Evolutionary conservation across 2,888 invertebrate species (phyloP).

Genomic region (Syrista parreyssii): DNA sequence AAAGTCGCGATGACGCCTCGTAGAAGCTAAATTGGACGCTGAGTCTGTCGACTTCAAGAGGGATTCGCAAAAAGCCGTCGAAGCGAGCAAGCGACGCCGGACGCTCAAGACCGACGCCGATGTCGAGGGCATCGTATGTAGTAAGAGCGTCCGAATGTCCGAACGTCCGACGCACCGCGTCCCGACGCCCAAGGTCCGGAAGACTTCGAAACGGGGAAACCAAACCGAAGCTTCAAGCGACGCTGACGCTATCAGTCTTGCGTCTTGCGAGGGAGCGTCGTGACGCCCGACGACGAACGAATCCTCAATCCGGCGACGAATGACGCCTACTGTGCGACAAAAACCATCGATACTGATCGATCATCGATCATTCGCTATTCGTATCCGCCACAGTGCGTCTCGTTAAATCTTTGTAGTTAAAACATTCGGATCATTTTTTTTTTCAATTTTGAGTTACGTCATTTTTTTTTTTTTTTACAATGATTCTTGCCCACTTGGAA

Average conservation of each 20-base stretch:
- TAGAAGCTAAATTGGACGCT: slow-evolving; percentile 3
- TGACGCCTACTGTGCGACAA: slow-evolving; percentile 12
- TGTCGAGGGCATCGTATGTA: background rate
- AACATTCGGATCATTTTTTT: background rate
- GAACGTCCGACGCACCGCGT: background rate
- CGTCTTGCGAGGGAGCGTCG: slow-evolving; percentile 49
- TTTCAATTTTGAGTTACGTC: background rate
- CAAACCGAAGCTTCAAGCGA: background rate
- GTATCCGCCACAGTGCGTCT: background rate
- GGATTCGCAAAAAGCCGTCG: background rate
- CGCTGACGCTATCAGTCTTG: slow-evolving; percentile 44
- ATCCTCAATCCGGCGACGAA: slow-evolving; percentile 11
- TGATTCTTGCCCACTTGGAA: background rate
- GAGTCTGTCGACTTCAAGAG: background rate
- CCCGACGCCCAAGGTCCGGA: slow-evolving; percentile 12
- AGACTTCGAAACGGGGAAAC: background rate
- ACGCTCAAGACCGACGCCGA: background rate
- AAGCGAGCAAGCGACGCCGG: background rate
- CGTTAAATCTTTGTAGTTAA: background rate
- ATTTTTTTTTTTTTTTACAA: background rate
- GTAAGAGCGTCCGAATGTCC: background rate
- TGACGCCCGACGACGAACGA: slow-evolving; percentile 39
- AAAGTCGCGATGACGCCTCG: background rate
- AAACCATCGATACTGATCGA: background rate
- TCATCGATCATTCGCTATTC: slow-evolving; percentile 3